These are phyloP conservation scores for Rhaphigaster nebulosa DNA, from an alignment of 2,888 invertebrate genomes.

Conservation along the genomic window DNA sequence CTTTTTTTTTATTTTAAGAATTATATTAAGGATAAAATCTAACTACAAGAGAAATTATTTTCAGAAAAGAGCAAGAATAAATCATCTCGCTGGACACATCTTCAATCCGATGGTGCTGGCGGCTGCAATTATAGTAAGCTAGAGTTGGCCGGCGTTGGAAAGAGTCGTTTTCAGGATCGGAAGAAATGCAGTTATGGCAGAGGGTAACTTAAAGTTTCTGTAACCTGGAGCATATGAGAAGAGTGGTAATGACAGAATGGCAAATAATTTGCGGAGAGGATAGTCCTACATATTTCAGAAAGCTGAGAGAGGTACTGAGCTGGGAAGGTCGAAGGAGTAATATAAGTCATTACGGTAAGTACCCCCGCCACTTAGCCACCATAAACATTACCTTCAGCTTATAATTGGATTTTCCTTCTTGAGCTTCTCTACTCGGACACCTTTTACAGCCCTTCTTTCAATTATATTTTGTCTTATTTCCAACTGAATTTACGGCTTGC, in stretches of 20 bases:
- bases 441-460: neutral
- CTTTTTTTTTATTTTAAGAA: too few relatives aligned
- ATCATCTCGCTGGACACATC: neutral
- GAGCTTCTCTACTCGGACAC: neutral
- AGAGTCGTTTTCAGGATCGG: neutral
- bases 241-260: neutral
- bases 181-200: neutral
- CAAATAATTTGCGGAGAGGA: neutral
- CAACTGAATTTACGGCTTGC: neutral
- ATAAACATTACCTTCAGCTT: neutral
- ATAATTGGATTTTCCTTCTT: conserved; percentile 16
- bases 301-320: neutral
- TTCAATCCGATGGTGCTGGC: neutral
- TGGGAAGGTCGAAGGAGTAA: neutral
- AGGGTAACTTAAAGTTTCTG: neutral
- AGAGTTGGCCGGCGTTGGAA: neutral
- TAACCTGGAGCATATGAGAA: neutral
- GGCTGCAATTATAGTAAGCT: neutral
- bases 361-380: neutral
- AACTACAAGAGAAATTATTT: neutral
- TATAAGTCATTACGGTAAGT: conserved; percentile 21
- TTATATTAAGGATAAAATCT: neutral
- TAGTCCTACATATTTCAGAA: neutral
- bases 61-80: neutral
- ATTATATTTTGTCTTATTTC: conserved; percentile 35